phyloP scores from a whole-genome alignment of 2,797 vertebrate genomes.

The Acanthurus leucopareius region DNA sequence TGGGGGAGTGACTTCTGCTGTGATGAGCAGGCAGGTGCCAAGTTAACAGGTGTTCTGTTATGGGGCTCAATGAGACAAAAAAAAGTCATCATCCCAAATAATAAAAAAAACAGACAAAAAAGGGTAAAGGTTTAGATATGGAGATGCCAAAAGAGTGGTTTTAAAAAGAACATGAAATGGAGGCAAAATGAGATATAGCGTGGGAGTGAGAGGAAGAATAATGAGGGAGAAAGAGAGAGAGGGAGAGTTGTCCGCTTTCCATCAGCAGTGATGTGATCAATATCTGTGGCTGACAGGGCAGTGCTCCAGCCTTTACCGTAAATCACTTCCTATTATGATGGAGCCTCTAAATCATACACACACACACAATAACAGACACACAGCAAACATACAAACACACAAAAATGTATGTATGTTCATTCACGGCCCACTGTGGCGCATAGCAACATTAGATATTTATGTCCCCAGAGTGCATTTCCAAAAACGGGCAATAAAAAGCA shows the following conservation, averaged over 20 bases:
- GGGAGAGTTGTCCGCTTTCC: constrained; percentile 69
- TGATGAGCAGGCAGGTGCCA: constrained; percentile 42
- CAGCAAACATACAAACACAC: constrained; percentile 45
- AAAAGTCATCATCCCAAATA: constrained; percentile 7
- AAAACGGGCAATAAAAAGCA: constrained; percentile 35
- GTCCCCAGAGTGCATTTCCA: constrained; percentile 14
- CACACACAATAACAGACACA: constrained; percentile 33
- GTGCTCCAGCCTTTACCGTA: constrained; percentile 77
- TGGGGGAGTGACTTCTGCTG: constrained; percentile 49
- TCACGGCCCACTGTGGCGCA: constrained; percentile 12
- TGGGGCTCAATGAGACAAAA: constrained; percentile 35
- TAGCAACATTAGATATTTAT: constrained; percentile 39
- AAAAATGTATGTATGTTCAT: constrained; percentile 16
- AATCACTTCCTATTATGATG: constrained; percentile 83
- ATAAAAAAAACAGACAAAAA: constrained; percentile 23
- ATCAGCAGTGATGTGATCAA: constrained; percentile 83
- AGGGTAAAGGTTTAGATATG: constrained; percentile 13
- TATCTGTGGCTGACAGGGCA: constrained; percentile 78
- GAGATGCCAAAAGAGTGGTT: neutral
- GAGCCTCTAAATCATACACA: constrained; percentile 66
- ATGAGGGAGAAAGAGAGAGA: neutral
- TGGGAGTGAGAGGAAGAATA: constrained; percentile 15
- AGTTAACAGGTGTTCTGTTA: constrained; percentile 32
- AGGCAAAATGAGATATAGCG: constrained; percentile 12
- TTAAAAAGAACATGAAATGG: neutral